Evolutionary conservation across 2,797 vertebrate genomes (phyloP).

Genomic region (Neostethus bicornis): DNA sequence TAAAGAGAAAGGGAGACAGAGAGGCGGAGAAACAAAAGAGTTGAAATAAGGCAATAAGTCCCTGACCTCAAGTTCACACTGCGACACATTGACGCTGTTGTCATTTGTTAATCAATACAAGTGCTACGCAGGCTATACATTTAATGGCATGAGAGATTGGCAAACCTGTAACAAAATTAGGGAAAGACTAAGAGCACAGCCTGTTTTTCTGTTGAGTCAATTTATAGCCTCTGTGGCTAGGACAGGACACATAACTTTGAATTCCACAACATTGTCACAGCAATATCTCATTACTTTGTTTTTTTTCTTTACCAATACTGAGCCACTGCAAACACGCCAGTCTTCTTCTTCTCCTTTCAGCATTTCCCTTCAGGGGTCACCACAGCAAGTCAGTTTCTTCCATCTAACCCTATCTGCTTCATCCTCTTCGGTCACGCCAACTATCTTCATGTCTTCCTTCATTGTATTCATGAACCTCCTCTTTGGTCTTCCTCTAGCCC

Average conservation of each 20-base stretch:
- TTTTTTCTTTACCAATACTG: constrained; percentile 7
- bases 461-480: no score
- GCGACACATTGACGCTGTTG: constrained; percentile 75
- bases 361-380: no score
- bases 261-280: constrained; percentile 11
- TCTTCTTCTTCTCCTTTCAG: no score
- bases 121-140: constrained; percentile 70
- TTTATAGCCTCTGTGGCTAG: constrained; percentile 62
- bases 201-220: constrained; percentile 54
- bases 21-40: constrained; percentile 47
- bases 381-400: no score
- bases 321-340: no score
- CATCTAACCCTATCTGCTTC: no score
- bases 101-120: constrained; percentile 78
- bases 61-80: constrained; percentile 77
- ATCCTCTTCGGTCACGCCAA: no score
- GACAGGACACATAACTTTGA: constrained; percentile 58
- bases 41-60: constrained; percentile 73
- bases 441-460: no score
- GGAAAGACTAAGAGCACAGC: constrained; percentile 54
- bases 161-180: constrained; percentile 71
- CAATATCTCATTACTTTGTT: constrained; percentile 7
- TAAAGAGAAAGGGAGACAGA: constrained; percentile 15
- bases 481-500: no score
- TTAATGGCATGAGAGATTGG: constrained; percentile 72